Evolutionary conservation across 2,113 vertebrate genomes (phyloP).

Genomic region (Triplophysa dalaica): DNA sequence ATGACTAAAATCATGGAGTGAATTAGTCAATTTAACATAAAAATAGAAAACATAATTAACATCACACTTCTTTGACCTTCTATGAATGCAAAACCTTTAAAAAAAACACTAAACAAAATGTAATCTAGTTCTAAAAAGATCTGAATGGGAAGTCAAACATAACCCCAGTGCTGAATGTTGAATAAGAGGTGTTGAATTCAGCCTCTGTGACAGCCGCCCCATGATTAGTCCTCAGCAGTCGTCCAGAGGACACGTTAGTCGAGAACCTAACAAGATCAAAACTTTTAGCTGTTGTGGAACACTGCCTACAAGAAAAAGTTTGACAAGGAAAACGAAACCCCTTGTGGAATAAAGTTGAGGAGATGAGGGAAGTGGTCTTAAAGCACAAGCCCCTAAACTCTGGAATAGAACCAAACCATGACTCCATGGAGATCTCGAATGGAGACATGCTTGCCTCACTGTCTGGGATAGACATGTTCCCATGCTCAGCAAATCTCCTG

Average conservation of each 20-base stretch:
- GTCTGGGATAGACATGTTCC: conserved; percentile 28
- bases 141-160: conserved; percentile 9
- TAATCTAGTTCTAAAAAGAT: background rate
- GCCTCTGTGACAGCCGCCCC: conserved; percentile 26
- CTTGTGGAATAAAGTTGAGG: conserved; percentile 13
- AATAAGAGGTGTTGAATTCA: conserved; percentile 29
- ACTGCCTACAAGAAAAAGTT: background rate
- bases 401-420: conserved; percentile 22
- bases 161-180: conserved; percentile 23
- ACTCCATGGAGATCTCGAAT: conserved; percentile 13
- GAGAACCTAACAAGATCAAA: background rate
- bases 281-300: background rate
- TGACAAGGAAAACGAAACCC: background rate
- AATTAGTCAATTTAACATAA: background rate
- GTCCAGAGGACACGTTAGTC: background rate
- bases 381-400: conserved; percentile 9
- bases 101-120: too few species aligned
- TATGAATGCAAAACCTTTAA: too few species aligned
- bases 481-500: conserved; percentile 31
- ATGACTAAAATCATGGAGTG: too few species aligned
- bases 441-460: conserved; percentile 28
- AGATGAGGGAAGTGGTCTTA: conserved; percentile 23
- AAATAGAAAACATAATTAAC: too few species aligned
- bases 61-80: background rate
- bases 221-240: background rate